A percentile compares a stretch with the other conserved stretches of the same genome.
Conservation (phyloP, 2,113 vertebrate species). For the Cochlearius cochlearius region DNA sequence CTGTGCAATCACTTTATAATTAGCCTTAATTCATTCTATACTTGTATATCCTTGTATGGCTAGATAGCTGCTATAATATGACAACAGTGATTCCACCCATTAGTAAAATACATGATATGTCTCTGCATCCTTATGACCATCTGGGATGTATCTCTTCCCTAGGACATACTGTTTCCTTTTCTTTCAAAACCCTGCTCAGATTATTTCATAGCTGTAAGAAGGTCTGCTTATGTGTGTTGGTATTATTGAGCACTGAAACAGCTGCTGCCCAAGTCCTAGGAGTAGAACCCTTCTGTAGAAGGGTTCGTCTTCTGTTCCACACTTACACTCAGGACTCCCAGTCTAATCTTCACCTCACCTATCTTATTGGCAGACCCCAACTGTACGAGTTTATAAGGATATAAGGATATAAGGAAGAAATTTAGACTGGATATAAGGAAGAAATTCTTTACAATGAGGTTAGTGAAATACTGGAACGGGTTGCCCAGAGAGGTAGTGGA, state of each 20-base stretch:
- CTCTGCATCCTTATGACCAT: neutral
- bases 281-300: no score
- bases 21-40: neutral
- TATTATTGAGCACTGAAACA: neutral
- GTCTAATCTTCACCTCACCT: neutral
- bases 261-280: neutral
- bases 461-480: no score
- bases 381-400: no score
- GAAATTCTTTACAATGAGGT: no score
- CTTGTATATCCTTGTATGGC: neutral
- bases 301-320: neutral
- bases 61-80: neutral
- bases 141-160: neutral
- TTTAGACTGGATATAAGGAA: no score
- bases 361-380: neutral
- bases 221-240: neutral
- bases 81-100: neutral
- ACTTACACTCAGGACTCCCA: neutral
- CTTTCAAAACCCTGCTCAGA: neutral
- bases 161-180: neutral
- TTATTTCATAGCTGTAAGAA: neutral
- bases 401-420: no score
- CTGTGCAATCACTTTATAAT: neutral
- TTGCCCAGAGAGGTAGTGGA: no score
- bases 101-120: neutral